Percentiles rank a stretch among this genome's conserved stretches.
phyloP scores from a whole-genome alignment of 2,797 vertebrate genomes.

The Cheirogaleus major region DNA sequence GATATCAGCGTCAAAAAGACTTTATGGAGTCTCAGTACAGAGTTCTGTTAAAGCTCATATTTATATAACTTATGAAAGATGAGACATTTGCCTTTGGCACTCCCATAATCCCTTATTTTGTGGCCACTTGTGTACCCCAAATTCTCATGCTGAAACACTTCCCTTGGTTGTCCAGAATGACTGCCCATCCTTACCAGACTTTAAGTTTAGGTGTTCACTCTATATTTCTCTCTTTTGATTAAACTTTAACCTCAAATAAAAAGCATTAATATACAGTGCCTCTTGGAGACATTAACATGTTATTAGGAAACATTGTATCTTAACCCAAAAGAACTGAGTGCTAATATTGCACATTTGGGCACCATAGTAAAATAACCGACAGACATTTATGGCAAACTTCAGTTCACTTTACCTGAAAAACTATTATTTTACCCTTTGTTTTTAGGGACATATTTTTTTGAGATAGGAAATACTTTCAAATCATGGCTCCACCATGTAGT shows the following conservation, averaged over 20 bases:
- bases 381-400: neutral
- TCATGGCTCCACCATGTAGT: neutral
- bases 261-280: neutral
- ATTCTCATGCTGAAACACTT: neutral
- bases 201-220: neutral
- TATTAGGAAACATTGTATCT: neutral
- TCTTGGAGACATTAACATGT: neutral
- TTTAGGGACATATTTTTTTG: neutral
- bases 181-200: neutral
- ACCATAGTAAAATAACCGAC: neutral
- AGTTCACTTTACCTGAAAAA: neutral
- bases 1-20: neutral
- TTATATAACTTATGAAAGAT: neutral
- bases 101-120: neutral
- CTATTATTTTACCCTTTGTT: neutral
- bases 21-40: neutral
- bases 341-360: neutral
- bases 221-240: neutral
- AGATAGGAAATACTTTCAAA: slow-evolving; percentile 8
- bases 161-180: neutral
- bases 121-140: neutral
- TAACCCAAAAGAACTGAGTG: neutral
- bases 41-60: neutral
- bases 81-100: neutral
- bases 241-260: neutral